Evolutionary conservation across 2,113 vertebrate species (phyloP).

Genomic region (Mirza zaza): DNA sequence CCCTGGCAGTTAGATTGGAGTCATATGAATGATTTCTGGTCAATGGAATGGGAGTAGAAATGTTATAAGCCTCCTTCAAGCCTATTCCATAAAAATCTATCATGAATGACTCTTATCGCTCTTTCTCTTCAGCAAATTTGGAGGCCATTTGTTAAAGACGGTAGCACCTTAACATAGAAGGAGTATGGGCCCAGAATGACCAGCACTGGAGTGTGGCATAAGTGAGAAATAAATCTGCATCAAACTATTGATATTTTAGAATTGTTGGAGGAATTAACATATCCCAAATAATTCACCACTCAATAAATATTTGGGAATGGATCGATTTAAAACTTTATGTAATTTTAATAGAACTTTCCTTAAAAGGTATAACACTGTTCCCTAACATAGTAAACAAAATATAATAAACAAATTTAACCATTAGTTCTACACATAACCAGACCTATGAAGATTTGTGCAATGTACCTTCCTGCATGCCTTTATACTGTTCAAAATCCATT

Average conservation of each 20-base stretch:
- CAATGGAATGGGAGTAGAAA: neutral
- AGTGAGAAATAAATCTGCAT: neutral
- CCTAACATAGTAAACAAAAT: neutral
- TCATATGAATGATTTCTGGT: neutral
- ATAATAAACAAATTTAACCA: neutral
- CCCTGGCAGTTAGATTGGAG: neutral
- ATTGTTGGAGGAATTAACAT: neutral
- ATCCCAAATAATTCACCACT: neutral
- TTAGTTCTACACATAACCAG: neutral
- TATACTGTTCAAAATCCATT: neutral
- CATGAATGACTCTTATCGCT: neutral
- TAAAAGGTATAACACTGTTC: neutral
- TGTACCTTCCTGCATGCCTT: neutral
- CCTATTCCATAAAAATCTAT: neutral
- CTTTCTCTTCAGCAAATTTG: neutral
- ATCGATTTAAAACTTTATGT: neutral
- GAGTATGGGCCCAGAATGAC: neutral
- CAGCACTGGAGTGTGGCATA: neutral
- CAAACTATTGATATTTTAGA: neutral
- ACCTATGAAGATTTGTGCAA: neutral
- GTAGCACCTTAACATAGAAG: neutral
- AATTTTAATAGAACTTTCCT: neutral
- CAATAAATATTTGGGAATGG: neutral
- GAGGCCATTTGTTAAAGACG: neutral
- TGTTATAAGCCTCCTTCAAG: neutral